These are phyloP conservation scores for Plagodis pulveraria DNA, from an alignment of 2,888 invertebrate species.

Conservation along the genomic window DNA sequence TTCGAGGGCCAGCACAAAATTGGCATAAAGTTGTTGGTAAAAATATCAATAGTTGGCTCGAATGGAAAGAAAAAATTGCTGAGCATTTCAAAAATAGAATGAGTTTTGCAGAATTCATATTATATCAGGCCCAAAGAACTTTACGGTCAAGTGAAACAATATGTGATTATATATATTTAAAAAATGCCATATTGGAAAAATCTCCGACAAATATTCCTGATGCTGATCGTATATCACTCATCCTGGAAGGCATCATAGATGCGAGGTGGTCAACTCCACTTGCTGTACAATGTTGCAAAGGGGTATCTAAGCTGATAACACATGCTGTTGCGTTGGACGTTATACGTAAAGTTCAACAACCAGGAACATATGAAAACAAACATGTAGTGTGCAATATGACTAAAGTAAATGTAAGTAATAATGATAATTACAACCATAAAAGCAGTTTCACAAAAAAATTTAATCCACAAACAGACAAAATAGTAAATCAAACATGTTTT, in stretches of 20 bases:
- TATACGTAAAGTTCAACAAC: neutral
- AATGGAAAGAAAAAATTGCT: neutral
- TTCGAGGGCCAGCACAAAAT: neutral
- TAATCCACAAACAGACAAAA: neutral
- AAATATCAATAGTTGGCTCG: neutral
- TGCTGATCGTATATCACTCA: slow-evolving; percentile 3
- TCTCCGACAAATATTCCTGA: slow-evolving; percentile 3
- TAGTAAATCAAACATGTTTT: slow-evolving; percentile 1
- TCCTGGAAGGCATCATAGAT: slow-evolving; percentile 1
- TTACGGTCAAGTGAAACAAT: slow-evolving; percentile 1
- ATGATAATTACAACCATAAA: neutral
- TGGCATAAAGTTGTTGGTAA: neutral
- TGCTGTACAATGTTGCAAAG: slow-evolving; percentile 1
- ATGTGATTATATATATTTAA: slow-evolving; percentile 5
- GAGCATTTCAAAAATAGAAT: neutral
- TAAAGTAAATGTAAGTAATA: neutral
- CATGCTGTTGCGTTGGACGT: neutral
- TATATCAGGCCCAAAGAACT: slow-evolving; percentile 13
- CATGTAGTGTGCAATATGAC: neutral
- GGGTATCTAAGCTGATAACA: neutral
- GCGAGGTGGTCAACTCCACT: slow-evolving; percentile 1
- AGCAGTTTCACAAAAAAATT: slow-evolving; percentile 1
- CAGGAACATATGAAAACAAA: neutral
- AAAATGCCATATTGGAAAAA: slow-evolving; percentile 4
- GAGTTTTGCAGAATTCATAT: neutral